phyloP scores from a whole-genome alignment of 2,797 vertebrate genomes.

The Chelmon rostratus region DNA sequence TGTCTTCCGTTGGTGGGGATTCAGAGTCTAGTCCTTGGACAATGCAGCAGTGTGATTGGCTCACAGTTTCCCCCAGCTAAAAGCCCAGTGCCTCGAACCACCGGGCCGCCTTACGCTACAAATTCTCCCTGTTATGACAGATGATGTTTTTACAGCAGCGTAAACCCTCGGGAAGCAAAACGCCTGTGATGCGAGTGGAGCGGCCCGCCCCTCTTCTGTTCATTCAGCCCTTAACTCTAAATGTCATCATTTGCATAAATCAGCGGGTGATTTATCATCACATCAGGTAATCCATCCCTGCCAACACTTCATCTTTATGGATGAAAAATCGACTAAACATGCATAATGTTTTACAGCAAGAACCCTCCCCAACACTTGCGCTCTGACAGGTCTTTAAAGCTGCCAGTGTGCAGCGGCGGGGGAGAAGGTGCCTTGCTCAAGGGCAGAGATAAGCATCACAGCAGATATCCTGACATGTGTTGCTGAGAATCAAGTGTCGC shows the following conservation, averaged over 20 bases:
- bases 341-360: slow-evolving; percentile 9
- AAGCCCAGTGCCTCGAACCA: neutral
- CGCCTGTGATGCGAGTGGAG: neutral
- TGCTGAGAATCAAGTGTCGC: neutral
- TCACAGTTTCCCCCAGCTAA: neutral
- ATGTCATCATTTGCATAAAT: slow-evolving; percentile 54
- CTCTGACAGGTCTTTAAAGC: neutral
- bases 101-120: neutral
- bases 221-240: slow-evolving; percentile 25
- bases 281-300: slow-evolving; percentile 47
- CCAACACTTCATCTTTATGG: slow-evolving; percentile 38
- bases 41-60: neutral
- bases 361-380: slow-evolving; percentile 14
- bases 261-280: slow-evolving; percentile 42
- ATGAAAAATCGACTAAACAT: slow-evolving; percentile 22
- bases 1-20: no score
- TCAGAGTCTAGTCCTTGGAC: neutral
- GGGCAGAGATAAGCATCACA: neutral
- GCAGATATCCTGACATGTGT: neutral
- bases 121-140: slow-evolving; percentile 31
- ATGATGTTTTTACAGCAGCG: slow-evolving; percentile 26
- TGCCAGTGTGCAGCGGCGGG: neutral
- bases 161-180: slow-evolving; percentile 15
- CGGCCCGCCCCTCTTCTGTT: neutral
- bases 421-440: neutral